phyloP scores from a whole-genome alignment of 2,113 vertebrate genomes.

The Ptyas mucosa region DNA sequence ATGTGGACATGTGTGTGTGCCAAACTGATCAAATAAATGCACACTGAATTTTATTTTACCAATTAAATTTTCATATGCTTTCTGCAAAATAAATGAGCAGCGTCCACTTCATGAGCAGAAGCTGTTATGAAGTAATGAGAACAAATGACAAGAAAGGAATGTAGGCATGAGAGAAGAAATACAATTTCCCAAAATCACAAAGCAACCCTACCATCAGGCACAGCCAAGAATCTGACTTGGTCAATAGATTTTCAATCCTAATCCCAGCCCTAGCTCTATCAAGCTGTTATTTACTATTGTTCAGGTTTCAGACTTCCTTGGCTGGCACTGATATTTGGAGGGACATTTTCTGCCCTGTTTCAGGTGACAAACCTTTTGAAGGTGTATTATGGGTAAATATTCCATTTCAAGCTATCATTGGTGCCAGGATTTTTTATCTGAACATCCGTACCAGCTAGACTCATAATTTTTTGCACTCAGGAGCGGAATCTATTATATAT shows the following conservation, averaged over 20 bases:
- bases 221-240: neutral
- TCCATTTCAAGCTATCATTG: neutral
- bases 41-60: neutral
- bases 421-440: neutral
- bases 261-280: neutral
- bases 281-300: neutral
- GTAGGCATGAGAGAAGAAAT: neutral
- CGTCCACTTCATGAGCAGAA: neutral
- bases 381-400: neutral
- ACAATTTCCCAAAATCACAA: neutral
- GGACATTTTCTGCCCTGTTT: neutral
- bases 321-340: neutral
- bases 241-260: neutral
- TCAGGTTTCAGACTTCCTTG: neutral
- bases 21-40: neutral
- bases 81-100: neutral
- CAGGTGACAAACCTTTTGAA: neutral
- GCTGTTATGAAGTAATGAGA: neutral
- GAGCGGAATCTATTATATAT: neutral
- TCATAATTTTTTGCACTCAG: neutral
- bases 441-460: neutral
- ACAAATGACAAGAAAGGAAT: neutral
- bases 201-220: neutral
- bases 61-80: neutral
- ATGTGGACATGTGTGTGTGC: neutral